phyloP scores from a whole-genome alignment of 2,113 vertebrate genomes.

The Carassius gibelio region DNA sequence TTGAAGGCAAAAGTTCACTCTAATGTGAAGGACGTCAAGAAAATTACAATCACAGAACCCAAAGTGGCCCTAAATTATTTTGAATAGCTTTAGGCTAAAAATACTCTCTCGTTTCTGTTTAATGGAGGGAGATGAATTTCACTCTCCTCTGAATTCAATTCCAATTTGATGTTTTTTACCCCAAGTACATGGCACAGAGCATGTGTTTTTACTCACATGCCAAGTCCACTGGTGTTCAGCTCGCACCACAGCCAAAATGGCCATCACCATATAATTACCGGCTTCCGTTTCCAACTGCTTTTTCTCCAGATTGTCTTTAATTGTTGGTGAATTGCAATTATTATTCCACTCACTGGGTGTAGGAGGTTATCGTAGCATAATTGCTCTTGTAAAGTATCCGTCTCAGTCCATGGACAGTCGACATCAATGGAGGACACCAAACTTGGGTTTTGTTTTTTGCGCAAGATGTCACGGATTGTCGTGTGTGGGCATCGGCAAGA shows the following conservation, averaged over 20 bases:
- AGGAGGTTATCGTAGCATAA: slow-evolving; percentile 45
- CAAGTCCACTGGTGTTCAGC: slow-evolving; percentile 45
- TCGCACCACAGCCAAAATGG: slow-evolving; percentile 44
- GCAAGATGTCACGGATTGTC: slow-evolving; percentile 31
- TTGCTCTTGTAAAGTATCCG: slow-evolving; percentile 42
- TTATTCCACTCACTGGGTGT: slow-evolving; percentile 50
- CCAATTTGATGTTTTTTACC: background rate
- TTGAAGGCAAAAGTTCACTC: background rate
- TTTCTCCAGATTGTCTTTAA: slow-evolving; percentile 55
- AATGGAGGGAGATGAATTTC: background rate
- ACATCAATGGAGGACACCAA: background rate
- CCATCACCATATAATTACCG: slow-evolving; percentile 54
- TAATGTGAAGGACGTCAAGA: background rate
- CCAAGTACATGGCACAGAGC: background rate
- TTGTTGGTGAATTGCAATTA: slow-evolving; percentile 62
- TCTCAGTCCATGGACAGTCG: background rate
- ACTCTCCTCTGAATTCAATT: slow-evolving; percentile 24
- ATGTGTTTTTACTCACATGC: slow-evolving; percentile 35
- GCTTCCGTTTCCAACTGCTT: slow-evolving; percentile 47
- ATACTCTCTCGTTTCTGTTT: slow-evolving; percentile 10
- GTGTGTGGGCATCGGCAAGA: slow-evolving; percentile 54
- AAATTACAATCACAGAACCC: background rate
- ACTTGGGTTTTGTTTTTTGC: background rate
- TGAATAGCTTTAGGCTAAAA: slow-evolving; percentile 5
- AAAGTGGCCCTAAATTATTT: slow-evolving; percentile 18